Percentiles rank a stretch among this genome's conserved stretches.
Evolutionary conservation across 2,113 vertebrate genomes (phyloP).

Genomic region (Phrynosoma blainvillii): DNA sequence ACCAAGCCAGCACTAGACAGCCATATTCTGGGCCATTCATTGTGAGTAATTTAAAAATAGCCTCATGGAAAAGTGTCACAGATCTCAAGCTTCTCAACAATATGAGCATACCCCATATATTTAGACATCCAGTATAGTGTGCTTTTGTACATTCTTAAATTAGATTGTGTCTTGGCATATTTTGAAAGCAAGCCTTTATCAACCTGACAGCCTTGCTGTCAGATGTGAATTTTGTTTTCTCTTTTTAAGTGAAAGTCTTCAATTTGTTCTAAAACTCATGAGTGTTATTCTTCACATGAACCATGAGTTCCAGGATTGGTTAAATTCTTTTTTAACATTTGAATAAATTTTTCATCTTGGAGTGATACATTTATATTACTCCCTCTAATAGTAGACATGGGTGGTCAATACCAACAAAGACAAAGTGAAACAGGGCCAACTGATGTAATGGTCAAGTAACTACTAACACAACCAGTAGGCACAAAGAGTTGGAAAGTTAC

Average conservation of each 20-base stretch:
- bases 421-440: background rate
- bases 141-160: background rate
- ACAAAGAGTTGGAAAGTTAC: too few relatives aligned
- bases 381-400: background rate
- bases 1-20: too few relatives aligned
- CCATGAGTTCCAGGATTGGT: background rate
- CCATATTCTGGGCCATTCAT: background rate
- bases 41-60: background rate
- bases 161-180: background rate
- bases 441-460: background rate
- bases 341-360: background rate
- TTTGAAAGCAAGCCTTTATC: constrained; percentile 18
- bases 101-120: background rate
- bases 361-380: background rate
- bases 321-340: background rate
- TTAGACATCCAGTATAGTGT: background rate
- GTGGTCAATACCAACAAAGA: background rate
- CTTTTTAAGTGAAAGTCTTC: background rate
- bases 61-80: background rate
- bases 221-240: background rate
- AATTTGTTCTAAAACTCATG: background rate
- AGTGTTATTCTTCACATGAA: background rate
- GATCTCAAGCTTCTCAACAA: background rate
- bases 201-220: constrained; percentile 3
- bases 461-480: too few relatives aligned